phyloP scores from a whole-genome alignment of 2,113 vertebrate genomes.

The Seriola quinqueradiata region DNA sequence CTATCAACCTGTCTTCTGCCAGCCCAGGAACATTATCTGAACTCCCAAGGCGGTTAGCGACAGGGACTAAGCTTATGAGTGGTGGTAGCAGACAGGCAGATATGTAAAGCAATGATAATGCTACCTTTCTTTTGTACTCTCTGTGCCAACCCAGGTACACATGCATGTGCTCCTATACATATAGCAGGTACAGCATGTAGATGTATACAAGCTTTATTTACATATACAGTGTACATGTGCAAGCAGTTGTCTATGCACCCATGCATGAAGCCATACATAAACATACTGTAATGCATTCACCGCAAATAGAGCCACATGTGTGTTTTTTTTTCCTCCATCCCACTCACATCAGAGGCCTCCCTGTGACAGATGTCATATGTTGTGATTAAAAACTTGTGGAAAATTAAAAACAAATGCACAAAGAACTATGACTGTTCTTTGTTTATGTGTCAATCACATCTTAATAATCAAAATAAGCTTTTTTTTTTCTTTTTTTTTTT shows the following conservation, averaged over 20 bases:
- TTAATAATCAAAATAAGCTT: conserved; percentile 75
- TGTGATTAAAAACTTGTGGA: conserved; percentile 73
- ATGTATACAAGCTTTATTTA: conserved; percentile 3
- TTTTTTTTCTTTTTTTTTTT: background rate
- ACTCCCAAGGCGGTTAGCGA: conserved; percentile 94
- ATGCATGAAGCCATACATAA: conserved; percentile 27
- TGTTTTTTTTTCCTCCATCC: conserved; percentile 8
- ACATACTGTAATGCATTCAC: conserved; percentile 11
- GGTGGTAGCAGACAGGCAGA: conserved; percentile 94
- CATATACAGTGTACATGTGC: conserved; percentile 4
- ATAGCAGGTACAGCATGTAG: background rate
- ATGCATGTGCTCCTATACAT: background rate
- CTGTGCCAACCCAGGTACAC: conserved; percentile 23
- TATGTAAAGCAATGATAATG: conserved; percentile 95
- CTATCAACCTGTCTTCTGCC: conserved; percentile 97
- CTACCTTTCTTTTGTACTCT: conserved; percentile 91
- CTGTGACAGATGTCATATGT: conserved; percentile 70
- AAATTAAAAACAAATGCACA: conserved; percentile 81
- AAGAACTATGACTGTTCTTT: conserved; percentile 75
- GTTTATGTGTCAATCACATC: conserved; percentile 82
- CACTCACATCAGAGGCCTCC: conserved; percentile 44
- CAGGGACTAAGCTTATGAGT: conserved; percentile 92
- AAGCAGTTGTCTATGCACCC: conserved; percentile 4
- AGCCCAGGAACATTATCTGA: conserved; percentile 98
- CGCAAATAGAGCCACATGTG: conserved; percentile 25